Percentiles rank a stretch among this genome's conserved stretches.
phyloP scores from a whole-genome alignment of 2,113 vertebrate species.

The Ciconia boyciana region DNA sequence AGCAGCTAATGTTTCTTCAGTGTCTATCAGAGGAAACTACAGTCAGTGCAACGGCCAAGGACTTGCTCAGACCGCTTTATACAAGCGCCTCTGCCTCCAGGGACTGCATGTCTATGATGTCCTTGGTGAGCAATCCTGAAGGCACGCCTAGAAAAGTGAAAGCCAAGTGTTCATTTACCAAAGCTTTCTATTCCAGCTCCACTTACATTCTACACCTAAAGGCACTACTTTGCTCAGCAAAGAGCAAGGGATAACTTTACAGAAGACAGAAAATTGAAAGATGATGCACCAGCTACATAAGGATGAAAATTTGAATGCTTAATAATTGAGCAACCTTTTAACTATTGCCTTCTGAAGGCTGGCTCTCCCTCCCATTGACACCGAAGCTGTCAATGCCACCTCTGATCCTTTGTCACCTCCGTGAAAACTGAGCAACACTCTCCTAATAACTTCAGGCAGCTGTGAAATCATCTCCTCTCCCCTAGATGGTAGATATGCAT shows the following conservation, averaged over 20 bases:
- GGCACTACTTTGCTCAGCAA: background rate
- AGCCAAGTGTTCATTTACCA: background rate
- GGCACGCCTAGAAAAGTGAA: background rate
- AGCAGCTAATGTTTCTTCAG: background rate
- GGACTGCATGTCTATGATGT: rapidly evolving
- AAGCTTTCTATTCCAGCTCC: background rate
- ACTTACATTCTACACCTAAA: background rate
- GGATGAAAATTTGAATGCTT: background rate
- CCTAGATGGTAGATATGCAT: background rate
- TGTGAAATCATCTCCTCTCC: background rate
- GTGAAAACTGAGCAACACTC: background rate
- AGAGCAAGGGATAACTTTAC: background rate
- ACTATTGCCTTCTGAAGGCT: background rate
- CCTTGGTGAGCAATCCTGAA: background rate
- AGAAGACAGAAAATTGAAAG: background rate
- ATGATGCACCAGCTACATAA: background rate
- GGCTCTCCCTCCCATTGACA: background rate
- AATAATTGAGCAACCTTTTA: background rate
- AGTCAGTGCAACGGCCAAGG: background rate
- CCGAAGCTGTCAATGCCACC: rapidly evolving
- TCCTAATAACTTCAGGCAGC: background rate
- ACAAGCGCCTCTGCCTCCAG: background rate
- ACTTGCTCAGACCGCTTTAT: background rate
- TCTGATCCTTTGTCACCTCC: background rate
- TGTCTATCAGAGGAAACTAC: background rate